These are phyloP conservation scores for Psylliodes chrysocephalus DNA, from an alignment of 2,888 invertebrate genomes.

Conservation along the genomic window DNA sequence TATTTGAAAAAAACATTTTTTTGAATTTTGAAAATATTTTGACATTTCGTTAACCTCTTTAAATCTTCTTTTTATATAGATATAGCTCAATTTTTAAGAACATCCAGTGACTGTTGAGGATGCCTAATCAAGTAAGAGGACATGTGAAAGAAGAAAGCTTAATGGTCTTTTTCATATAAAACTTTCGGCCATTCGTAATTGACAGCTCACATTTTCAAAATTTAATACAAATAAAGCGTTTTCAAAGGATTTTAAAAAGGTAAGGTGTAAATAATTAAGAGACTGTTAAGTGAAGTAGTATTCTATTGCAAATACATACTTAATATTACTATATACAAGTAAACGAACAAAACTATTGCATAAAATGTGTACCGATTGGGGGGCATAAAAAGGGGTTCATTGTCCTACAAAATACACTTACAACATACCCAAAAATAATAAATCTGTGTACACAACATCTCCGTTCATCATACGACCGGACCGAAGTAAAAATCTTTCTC, in stretches of 20 bases:
- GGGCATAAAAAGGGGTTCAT: background rate
- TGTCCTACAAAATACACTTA: constrained; percentile 5
- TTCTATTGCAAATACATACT: constrained; percentile 23
- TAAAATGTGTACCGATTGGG: background rate
- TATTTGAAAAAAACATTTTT: constrained; percentile 49
- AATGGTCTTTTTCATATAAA: too few relatives aligned
- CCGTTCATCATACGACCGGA: background rate
- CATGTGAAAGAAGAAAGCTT: too few relatives aligned
- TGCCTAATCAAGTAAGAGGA: too few relatives aligned
- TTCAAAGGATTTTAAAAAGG: too few relatives aligned
- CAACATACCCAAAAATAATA: constrained; percentile 8
- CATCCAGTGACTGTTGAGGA: too few relatives aligned
- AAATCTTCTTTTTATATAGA: background rate
- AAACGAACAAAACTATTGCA: constrained; percentile 17
- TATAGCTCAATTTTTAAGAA: too few relatives aligned
- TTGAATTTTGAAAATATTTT: too few relatives aligned
- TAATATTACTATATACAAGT: constrained; percentile 14
- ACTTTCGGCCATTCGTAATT: too few relatives aligned
- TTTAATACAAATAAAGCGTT: too few relatives aligned
- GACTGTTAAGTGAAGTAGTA: constrained; percentile 6
- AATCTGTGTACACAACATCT: background rate
- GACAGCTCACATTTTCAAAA: too few relatives aligned
- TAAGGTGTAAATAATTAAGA: background rate
- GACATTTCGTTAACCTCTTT: background rate
- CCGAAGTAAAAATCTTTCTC: background rate